Evolutionary conservation across 1,140 invertebrate genomes (phyloP), one percentile per base, ranked within the genome.

Genomic region (Pemphigus obesinymphae): DNA sequence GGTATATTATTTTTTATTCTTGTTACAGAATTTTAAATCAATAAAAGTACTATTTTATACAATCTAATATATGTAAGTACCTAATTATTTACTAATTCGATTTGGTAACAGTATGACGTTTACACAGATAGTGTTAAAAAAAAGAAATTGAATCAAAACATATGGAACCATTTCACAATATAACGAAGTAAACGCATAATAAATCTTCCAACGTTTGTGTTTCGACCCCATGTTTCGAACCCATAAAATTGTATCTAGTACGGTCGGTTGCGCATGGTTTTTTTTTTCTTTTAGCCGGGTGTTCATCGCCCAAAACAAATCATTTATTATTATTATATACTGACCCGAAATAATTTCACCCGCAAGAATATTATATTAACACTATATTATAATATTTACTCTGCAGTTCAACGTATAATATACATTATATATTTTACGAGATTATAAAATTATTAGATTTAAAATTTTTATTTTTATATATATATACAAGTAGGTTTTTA

Each of bases 71-170:
- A n/a, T n/a, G n/a, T n/a, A n/a, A n/a, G n/a, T n/a, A n/a, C n/a
- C n/a, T n/a, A 40, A 8, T 40, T 5, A 8, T 40, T 40, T 40
- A 29, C 13, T 29, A 29, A 29, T 17, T 61, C 26, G 61, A n/a
- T 63, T 34, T 1, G 29, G 61, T 31, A 20, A 40, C 8, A 40
- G 3, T 40, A 8, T 40, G 37, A 40, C 37, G 37, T 40, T 40
- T 40, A 8, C 37, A 40, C 4, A 40, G 37, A 40, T 70, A 45
- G n/a, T n/a, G n/a, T n/a, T n/a, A n/a, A n/a, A n/a, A n/a, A n/a
- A n/a, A n/a, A n/a, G n/a, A n/a, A n/a, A 70, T 70, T 37, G n/a
- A 40, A 45, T 70, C 68, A 70, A 70, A 70, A 70, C 68, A 70
- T 45, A 17, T 45, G 68, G 37, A 70, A 10, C 11, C 68, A 70